Evolutionary conservation across 2,888 invertebrate genomes (phyloP), one percentile per base, ranked within the genome.

Genomic region (Chaetogeoica ovagalla): DNA sequence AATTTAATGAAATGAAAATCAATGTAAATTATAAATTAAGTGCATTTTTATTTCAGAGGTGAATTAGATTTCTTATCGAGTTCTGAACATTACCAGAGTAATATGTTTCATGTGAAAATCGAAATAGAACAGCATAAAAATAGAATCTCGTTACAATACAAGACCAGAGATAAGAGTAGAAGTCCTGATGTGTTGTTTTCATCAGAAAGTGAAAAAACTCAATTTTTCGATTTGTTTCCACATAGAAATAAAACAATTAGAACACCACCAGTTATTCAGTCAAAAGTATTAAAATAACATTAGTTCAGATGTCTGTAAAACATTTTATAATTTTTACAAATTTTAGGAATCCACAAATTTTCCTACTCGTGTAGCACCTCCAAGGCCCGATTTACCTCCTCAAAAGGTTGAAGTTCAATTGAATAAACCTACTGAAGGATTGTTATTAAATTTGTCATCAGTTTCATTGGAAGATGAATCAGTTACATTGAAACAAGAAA

Each of bases 51-150:
- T 69, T 71, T 71, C 19, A 91, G 91, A 84, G 89, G 89, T 13
- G 95, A 95, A 85, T 88, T 96, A 83, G 95, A 96, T 86, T 94
- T 94, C 76, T 88, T 93, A 81, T 91, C 92, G 6, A 95, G 95
- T 82, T 85, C 88, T 0, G 87, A 87, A 75, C 86, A 86, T 62
- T 87, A 87, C 83, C 84, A 83, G 55, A 87, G 87, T 4, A 90
- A 91, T 17, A 89, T 91, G 84, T 94, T 95, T 17, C 79, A 79
- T 63, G 71, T 79, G 5, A 79, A 63, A 71, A 71, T 79, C 55
- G 79, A 79, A 79, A 79, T 79, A 7, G 79, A 79, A 63, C 79
- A 79, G 57, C 71, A 79, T 59, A 79, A 79, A 65, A 79, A 71
- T 63, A 71, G 79, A 65, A 65, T 79, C 57, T 71, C 79, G 15